A percentile compares a stretch with the other conserved stretches of the same genome.
Evolutionary conservation across 2,113 vertebrate species (phyloP).

Genomic region (Pelmatolapia mariae): DNA sequence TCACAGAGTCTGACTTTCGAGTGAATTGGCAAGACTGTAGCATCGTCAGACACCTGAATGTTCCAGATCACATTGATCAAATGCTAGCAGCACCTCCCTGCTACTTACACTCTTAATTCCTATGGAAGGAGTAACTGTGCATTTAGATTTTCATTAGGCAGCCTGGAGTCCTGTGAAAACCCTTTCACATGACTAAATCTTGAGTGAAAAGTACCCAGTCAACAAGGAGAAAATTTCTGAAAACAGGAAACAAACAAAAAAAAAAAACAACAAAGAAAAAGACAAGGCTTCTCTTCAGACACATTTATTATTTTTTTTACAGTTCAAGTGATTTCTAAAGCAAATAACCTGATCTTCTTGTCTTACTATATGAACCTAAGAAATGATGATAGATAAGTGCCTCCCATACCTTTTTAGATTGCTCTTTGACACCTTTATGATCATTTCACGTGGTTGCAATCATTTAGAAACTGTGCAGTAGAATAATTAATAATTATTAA

Average conservation of each 20-base stretch:
- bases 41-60: neutral
- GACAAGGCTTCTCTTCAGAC: neutral
- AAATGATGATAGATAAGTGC: neutral
- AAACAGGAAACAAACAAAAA: neutral
- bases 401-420: neutral
- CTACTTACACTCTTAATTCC: neutral
- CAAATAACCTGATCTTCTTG: neutral
- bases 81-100: neutral
- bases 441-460: neutral
- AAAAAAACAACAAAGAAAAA: neutral
- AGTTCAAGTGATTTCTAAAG: neutral
- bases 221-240: neutral
- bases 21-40: neutral
- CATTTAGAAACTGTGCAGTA: neutral
- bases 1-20: neutral
- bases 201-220: neutral
- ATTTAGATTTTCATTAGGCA: neutral
- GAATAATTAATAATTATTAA: too few relatives aligned
- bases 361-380: neutral
- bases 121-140: neutral
- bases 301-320: neutral
- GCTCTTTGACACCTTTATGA: neutral
- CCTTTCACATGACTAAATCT: neutral
- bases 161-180: neutral
- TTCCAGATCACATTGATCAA: neutral